Base-by-base conservation (phyloP, 2,797 vertebrate genomes). In the Gobionotothen gibberifrons region DNA sequence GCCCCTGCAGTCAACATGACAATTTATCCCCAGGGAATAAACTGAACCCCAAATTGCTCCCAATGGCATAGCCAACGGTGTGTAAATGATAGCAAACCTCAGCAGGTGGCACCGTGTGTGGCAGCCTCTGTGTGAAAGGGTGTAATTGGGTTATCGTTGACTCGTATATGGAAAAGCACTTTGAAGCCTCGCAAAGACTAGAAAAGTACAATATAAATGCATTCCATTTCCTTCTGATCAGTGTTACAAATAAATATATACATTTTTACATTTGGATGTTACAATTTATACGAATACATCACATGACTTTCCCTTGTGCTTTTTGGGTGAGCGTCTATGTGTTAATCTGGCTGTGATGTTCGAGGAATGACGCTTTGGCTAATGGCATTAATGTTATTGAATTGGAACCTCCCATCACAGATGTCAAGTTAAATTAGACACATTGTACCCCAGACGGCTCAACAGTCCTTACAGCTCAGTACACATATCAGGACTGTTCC, bases 341-440 rank as follows among this genome's bases (percentile, higher is more conserved):
- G 44, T 55, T 64, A 63, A 69, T 62, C 15, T 64, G 48, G 55
- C 46, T 74, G 53, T 40, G 26, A 39, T 40, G 55, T 76, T 51
- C n/a, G 13, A 76, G 36, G 17, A 53, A 61, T 56, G 57, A 76
- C 17, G 26, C 26, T 17, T 49, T 67, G 53, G 59, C 67, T 85
- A 67, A 62, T 69, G 49, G 55, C 69, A 63, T 53, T 55, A 11
- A 43, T 63, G 59, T 82, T 83, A 85, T 80, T 46, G 26, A 82
- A 44, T 54, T 22, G 73, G 71, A 85, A 69, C 76, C 76, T 82
- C 73, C 78, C 61, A 86, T 85, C 86, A 76, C 79, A 82, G 65
- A 84, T 82, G 76, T 86, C 87, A 86, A 75, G 65, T 84, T 84
- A 64, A 87, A 88, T 83, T 79, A 73, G 69, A 77, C 75, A 74